Evolutionary conservation across 2,888 invertebrate genomes (phyloP), one percentile per base, ranked within the genome.

Genomic region (Pardosa pseudoannulata): DNA sequence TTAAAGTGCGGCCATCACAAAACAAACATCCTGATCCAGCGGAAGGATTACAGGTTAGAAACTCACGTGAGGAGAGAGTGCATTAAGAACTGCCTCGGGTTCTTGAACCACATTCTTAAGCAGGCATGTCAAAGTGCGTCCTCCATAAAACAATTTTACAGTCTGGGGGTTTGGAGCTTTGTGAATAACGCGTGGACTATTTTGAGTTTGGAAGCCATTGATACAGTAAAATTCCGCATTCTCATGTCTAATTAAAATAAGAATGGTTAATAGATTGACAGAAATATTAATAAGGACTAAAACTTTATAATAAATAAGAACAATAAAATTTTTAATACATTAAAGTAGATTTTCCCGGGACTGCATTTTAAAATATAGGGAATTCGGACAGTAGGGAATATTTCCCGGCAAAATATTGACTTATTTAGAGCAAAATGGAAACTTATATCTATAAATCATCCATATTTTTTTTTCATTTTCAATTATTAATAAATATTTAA

Each of bases 111-210:
- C 46, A 46, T 46, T 46, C 46, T 46, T 46, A 6, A 16, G 46
- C 46, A 46, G 16, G 46, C 46, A 46, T 46, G 46, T 46, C 46
- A 46, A 16, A 46, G 46, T 46, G 46, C 46, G 46, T 46, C 46
- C 46, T 46, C 13, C 46, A 46, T 7, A 46, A 13, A 46, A 46
- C 16, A 46, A 46, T 46, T 46, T 46, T 46, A 46, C 46, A 46
- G 46, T 46, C 46, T 46, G 16, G 46, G 46, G 46, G 46, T 46
- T 46, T 16, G 46, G 2, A 16, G 46, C 46, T 46, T 46, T 46
- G 46, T 46, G 16, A 46, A 46, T 16, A 46, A 6, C 46, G 46
- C 46, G 16, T 2, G 2, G 46, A 46, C 46, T 46, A 46, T 46
- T 46, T 46, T 46, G 1, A 46, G 46, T 2, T 16, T 16, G 2